Conservation (phyloP, 1,140 invertebrate species). For the Halotydeus destructor region DNA sequence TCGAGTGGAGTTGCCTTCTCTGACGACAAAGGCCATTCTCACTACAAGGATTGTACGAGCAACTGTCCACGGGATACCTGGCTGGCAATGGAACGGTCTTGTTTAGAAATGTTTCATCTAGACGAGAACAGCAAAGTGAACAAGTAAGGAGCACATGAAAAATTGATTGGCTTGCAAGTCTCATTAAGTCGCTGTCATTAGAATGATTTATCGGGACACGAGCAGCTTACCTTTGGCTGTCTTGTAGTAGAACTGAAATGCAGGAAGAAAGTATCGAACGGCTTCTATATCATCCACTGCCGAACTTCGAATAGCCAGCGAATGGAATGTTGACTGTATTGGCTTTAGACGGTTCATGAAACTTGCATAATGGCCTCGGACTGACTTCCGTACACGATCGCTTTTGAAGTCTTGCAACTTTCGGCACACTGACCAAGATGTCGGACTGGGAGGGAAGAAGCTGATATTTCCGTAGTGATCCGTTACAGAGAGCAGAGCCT, state of each 20-base stretch:
- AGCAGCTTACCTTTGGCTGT: neutral
- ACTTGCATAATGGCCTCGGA: too few relatives aligned
- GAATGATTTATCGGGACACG: neutral
- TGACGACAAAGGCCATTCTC: neutral
- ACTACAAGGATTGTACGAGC: constrained; percentile 7
- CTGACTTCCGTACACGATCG: neutral
- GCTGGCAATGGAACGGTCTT: neutral
- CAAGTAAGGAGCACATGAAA: neutral
- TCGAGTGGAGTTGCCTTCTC: neutral
- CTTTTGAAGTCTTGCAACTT: neutral
- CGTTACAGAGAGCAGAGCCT: neutral
- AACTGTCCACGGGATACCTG: constrained; percentile 2
- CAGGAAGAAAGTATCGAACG: too few relatives aligned
- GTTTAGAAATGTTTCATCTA: neutral
- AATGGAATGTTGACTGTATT: too few relatives aligned
- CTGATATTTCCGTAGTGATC: constrained; percentile 3
- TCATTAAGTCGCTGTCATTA: too few relatives aligned
- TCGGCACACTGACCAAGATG: constrained; percentile 1
- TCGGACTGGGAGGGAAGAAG: neutral
- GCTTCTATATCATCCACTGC: too few relatives aligned
- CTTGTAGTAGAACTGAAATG: neutral
- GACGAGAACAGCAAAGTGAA: neutral
- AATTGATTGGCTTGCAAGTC: neutral
- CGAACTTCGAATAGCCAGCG: too few relatives aligned
- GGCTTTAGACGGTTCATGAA: too few relatives aligned